phyloP scores from a whole-genome alignment of 2,113 vertebrate genomes.

The Corynorhinus townsendii region DNA sequence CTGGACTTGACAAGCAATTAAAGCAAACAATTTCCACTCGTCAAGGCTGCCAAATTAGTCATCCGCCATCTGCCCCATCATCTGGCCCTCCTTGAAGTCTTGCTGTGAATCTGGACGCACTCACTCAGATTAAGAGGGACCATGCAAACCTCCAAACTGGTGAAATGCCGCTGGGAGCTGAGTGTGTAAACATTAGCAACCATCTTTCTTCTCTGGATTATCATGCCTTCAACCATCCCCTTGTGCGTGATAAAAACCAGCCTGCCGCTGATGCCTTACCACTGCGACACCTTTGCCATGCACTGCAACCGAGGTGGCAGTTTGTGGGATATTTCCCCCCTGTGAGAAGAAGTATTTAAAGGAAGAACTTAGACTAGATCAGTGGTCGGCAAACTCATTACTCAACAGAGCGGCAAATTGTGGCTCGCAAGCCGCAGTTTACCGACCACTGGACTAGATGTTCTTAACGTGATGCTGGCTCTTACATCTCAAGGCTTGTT shows the following conservation, averaged over 20 bases:
- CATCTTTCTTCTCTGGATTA: conserved; percentile 47
- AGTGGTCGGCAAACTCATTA: too few species aligned
- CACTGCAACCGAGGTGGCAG: neutral
- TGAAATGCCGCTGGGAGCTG: conserved; percentile 57
- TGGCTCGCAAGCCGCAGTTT: too few species aligned
- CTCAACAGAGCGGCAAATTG: too few species aligned
- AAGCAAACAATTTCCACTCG: conserved; percentile 89
- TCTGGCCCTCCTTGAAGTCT: conserved; percentile 85
- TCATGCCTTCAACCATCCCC: conserved; percentile 5
- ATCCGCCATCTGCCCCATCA: conserved; percentile 91
- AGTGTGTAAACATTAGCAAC: conserved; percentile 51
- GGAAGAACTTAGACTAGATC: neutral
- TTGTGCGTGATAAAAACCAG: conserved; percentile 35
- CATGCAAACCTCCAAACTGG: conserved; percentile 67
- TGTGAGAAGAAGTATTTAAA: conserved; percentile 3
- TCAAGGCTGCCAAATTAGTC: conserved; percentile 88
- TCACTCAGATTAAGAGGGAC: conserved; percentile 66
- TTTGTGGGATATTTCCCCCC: neutral
- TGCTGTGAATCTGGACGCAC: conserved; percentile 79
- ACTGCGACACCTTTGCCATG: conserved; percentile 9
- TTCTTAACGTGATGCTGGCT: neutral
- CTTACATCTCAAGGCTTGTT: neutral
- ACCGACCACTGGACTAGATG: neutral
- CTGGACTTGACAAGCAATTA: conserved; percentile 95
- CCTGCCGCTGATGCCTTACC: neutral